Percentiles rank a stretch among this genome's conserved stretches.
Conservation (phyloP, 2,888 invertebrate genomes). For the Prosopocoilus inquinatus region DNA sequence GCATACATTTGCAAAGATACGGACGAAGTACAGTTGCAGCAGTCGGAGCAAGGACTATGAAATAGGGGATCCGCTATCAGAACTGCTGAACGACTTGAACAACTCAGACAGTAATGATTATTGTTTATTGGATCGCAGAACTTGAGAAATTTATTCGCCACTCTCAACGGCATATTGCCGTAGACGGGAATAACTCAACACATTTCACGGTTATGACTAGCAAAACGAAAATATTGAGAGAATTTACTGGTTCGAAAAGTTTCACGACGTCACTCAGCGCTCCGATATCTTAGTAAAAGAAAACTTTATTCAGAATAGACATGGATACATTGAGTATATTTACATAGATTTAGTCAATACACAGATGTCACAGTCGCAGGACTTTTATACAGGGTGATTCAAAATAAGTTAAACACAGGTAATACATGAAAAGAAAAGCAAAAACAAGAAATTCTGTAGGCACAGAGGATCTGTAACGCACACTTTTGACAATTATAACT, state of each 20-base stretch:
- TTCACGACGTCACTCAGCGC: constrained; percentile 1
- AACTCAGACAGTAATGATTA: constrained; percentile 49
- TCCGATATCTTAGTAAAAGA: too few relatives aligned
- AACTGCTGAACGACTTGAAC: constrained; percentile 44
- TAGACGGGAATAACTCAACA: constrained; percentile 32
- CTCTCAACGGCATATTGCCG: constrained; percentile 35
- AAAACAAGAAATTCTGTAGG: too few relatives aligned
- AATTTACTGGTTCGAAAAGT: constrained; percentile 26
- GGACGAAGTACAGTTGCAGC: too few relatives aligned
- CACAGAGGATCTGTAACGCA: too few relatives aligned
- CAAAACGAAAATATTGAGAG: constrained; percentile 26
- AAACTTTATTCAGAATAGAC: too few relatives aligned
- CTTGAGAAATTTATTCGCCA: constrained; percentile 40
- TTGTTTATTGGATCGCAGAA: constrained; percentile 48
- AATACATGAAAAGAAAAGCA: too few relatives aligned
- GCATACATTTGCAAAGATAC: too few relatives aligned
- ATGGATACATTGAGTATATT: neutral
- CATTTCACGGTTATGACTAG: constrained; percentile 33
- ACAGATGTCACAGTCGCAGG: constrained; percentile 22
- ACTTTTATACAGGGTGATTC: neutral
- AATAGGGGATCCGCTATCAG: constrained; percentile 35
- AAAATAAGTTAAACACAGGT: too few relatives aligned
- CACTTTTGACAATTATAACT: too few relatives aligned
- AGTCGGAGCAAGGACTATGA: constrained; percentile 15
- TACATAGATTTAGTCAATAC: neutral